Percentiles rank a stretch among this genome's conserved stretches.
Conservation (phyloP, 2,888 invertebrate genomes). For the Rhagonycha lutea region DNA sequence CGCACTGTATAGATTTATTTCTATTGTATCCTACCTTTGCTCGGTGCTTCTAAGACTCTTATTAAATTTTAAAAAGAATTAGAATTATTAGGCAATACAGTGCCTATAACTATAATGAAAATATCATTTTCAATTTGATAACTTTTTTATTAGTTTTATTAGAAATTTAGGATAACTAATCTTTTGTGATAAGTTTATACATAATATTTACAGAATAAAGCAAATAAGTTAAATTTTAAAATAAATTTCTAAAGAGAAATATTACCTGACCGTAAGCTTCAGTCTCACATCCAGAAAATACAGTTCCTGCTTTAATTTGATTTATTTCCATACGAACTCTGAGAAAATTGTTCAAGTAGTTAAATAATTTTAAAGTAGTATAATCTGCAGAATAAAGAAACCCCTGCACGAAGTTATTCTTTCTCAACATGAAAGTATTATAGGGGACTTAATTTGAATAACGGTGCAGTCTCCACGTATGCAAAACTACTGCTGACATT, state of each 20-base stretch:
- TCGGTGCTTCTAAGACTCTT: background rate
- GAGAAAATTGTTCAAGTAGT: background rate
- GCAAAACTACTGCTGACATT: constrained; percentile 28
- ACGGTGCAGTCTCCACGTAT: constrained; percentile 27
- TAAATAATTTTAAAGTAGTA: constrained; percentile 2
- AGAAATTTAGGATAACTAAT: background rate
- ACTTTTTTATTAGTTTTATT: background rate
- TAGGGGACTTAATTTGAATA: constrained; percentile 36
- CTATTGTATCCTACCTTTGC: background rate
- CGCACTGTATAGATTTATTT: background rate
- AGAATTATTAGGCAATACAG: background rate
- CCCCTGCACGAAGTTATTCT: constrained; percentile 6
- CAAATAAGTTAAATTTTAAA: too few relatives aligned
- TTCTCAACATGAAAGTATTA: constrained; percentile 25
- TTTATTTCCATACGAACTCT: background rate
- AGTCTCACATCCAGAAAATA: background rate
- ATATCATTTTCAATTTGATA: too few relatives aligned
- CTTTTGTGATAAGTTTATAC: background rate
- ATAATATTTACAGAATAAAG: too few relatives aligned
- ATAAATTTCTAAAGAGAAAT: background rate
- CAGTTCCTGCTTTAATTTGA: background rate
- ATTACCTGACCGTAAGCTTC: background rate
- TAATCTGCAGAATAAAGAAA: constrained; percentile 1
- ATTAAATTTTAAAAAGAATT: background rate
- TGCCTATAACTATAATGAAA: background rate